phyloP scores from a whole-genome alignment of 2,797 vertebrate species.

The Limnodromus scolopaceus region DNA sequence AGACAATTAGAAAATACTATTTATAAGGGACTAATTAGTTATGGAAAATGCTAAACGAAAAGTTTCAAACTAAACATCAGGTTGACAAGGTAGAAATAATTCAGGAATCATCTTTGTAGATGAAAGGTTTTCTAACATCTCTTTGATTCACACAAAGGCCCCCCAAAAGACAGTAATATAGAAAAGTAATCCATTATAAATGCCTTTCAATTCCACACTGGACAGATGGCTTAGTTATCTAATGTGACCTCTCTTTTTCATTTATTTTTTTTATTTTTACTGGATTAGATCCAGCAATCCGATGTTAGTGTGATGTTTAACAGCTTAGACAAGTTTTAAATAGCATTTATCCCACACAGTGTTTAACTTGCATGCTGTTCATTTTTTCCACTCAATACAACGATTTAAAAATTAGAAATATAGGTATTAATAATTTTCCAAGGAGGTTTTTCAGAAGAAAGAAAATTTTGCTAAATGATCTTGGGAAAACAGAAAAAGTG shows the following conservation, averaged over 20 bases:
- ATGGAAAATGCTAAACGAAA: slow-evolving; percentile 16
- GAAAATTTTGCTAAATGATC: not conserved
- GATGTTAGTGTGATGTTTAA: slow-evolving; percentile 59
- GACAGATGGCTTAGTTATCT: slow-evolving; percentile 79
- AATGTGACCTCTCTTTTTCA: slow-evolving; percentile 65
- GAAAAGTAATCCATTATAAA: slow-evolving; percentile 50
- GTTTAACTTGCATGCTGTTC: slow-evolving; percentile 67
- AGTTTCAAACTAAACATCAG: not conserved
- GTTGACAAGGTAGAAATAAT: slow-evolving; percentile 7
- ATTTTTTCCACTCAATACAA: slow-evolving; percentile 48
- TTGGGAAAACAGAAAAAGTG: not conserved
- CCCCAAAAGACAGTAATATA: not conserved
- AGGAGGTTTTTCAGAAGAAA: not conserved
- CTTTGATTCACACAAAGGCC: slow-evolving; percentile 7
- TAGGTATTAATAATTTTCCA: not conserved
- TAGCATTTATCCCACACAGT: slow-evolving; percentile 68
- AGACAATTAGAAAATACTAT: not conserved
- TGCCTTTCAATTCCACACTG: slow-evolving; percentile 61
- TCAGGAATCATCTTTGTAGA: slow-evolving; percentile 35
- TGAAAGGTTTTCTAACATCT: not conserved
- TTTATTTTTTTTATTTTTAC: not conserved
- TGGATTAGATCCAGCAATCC: slow-evolving; percentile 73
- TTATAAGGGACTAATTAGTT: slow-evolving; percentile 53
- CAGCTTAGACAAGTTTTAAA: slow-evolving; percentile 70
- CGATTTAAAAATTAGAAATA: not conserved